Evolutionary conservation across 2,888 invertebrate genomes (phyloP), one percentile per base, ranked within the genome.

Genomic region (Leucoptera coffeella): DNA sequence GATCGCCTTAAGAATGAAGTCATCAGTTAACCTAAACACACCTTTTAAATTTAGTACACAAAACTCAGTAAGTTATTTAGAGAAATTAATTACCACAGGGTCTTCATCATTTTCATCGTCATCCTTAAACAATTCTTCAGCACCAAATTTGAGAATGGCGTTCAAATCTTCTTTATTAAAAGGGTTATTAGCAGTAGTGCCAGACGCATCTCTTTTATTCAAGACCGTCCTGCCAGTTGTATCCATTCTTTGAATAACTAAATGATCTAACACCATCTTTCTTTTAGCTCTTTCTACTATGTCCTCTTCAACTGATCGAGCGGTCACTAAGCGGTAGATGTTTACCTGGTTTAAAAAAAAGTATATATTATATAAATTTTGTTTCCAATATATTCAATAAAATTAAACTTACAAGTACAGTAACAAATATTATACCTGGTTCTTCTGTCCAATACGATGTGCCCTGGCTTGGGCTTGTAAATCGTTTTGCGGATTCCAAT

Each of bases 401-500:
- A n/a, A n/a, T n/a, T n/a, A n/a, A n/a, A n/a, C n/a, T n/a, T n/a
- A n/a, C n/a, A n/a, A n/a, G n/a, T n/a, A n/a, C n/a, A n/a, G n/a
- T n/a, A n/a, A n/a, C n/a, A n/a, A n/a, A n/a, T n/a, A n/a, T n/a
- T n/a, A 17, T 49, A 84, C 91, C 78, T 97, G 96, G 74, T 97
- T 97, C 50, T 95, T 97, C 60, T 99, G 99, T 1, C 99, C 99
- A 44, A 99, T 99, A 39, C 99, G 78, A 73, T 99, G 99, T 8
- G 97, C 97, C 40, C 99, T 77, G 5, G 96, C 96, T 73, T 97
- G 95, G 22, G 99, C 99, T 64, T 99, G 97, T 30, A 99, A 69
- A 69, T 99, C 99, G 59, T 97, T 99, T 58, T 99, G 97, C 2
- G 97, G 99, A 75, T 99, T 99, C 97, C 97, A 99, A 67, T 99